phyloP scores from a whole-genome alignment of 2,888 invertebrate genomes.

The Pristionchus maxplancki region DNA sequence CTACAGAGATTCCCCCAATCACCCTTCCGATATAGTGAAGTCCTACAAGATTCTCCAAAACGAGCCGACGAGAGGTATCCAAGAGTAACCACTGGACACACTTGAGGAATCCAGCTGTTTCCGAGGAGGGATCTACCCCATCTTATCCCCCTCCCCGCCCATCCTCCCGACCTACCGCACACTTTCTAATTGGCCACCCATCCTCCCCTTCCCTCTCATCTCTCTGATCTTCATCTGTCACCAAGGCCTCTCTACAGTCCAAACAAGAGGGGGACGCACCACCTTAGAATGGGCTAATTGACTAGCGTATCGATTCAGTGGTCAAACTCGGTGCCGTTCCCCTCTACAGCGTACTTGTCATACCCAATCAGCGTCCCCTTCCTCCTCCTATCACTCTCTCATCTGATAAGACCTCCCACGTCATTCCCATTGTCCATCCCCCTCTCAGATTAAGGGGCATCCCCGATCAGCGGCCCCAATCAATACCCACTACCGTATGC shows the following conservation, averaged over 20 bases:
- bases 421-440: background rate
- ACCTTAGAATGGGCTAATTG: background rate
- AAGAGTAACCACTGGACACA: slow-evolving; percentile 2
- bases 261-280: background rate
- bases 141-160: background rate
- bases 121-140: background rate
- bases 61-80: background rate
- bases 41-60: background rate
- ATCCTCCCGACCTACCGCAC: background rate
- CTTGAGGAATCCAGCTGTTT: background rate
- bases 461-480: slow-evolving; percentile 7
- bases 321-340: background rate
- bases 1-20: background rate
- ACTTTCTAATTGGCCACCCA: slow-evolving; percentile 16
- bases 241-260: background rate
- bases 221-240: background rate
- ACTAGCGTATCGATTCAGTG: background rate
- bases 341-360: background rate
- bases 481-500: background rate
- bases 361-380: background rate
- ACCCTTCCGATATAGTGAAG: background rate
- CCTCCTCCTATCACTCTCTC: background rate
- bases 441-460: background rate
- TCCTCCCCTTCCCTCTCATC: background rate
- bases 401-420: slow-evolving; percentile 24